phyloP scores from a whole-genome alignment of 2,888 invertebrate species.

The Adineta ricciae region DNA sequence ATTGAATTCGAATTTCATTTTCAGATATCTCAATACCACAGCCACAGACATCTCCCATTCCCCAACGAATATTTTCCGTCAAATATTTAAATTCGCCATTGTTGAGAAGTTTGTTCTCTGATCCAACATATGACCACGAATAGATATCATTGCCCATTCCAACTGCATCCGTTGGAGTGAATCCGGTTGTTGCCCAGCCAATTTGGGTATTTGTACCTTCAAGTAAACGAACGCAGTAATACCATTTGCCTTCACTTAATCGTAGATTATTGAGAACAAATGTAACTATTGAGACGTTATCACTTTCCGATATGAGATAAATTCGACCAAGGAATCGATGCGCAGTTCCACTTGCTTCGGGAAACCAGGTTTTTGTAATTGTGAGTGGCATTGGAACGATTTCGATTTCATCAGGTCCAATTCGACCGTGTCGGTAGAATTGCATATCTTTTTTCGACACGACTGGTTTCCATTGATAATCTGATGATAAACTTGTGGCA shows the following conservation, averaged over 20 bases:
- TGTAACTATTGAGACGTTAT: background rate
- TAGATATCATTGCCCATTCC: background rate
- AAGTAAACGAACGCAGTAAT: background rate
- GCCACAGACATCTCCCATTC: background rate
- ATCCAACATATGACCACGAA: slow-evolving; percentile 12
- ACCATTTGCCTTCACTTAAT: background rate
- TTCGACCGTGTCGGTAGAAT: background rate
- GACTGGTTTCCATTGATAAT: background rate
- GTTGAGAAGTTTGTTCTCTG: background rate
- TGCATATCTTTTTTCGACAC: background rate
- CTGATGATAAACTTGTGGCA: no score
- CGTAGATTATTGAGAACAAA: background rate
- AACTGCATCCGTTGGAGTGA: background rate
- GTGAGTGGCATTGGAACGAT: background rate
- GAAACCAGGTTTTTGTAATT: no score
- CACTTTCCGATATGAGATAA: background rate
- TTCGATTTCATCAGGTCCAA: background rate
- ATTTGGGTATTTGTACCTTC: background rate
- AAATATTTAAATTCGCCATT: background rate
- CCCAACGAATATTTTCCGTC: background rate
- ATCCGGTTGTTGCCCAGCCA: background rate
- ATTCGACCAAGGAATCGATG: background rate
- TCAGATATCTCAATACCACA: slow-evolving; percentile 8
- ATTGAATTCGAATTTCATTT: background rate
- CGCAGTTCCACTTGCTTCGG: background rate